These are phyloP conservation scores for Ormyrus nitidulus DNA, from an alignment of 2,888 invertebrate genomes.

Conservation along the genomic window DNA sequence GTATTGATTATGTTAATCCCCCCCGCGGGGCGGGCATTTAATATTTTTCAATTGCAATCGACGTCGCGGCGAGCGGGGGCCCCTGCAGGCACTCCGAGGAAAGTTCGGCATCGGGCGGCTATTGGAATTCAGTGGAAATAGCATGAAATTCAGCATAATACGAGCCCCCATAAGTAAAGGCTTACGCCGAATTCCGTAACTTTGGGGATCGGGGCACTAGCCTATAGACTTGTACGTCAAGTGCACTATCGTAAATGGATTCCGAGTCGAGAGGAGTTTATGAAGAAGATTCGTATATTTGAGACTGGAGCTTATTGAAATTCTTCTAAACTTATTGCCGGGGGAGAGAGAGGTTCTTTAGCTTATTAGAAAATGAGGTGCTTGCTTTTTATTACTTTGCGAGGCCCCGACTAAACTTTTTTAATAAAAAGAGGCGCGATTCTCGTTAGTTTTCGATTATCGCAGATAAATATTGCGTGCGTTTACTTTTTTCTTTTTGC, in stretches of 20 bases:
- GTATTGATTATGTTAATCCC: constrained; percentile 47
- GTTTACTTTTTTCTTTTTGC: too few relatives aligned
- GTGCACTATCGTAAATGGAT: constrained; percentile 47
- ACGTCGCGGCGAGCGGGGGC: background rate
- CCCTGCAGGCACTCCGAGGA: background rate
- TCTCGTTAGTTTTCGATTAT: too few relatives aligned
- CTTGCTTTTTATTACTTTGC: too few relatives aligned
- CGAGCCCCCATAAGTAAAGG: constrained; percentile 47
- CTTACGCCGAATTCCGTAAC: constrained; percentile 36
- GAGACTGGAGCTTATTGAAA: constrained; percentile 46
- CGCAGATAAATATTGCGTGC: too few relatives aligned
- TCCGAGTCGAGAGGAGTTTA: constrained; percentile 47
- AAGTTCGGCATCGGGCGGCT: background rate
- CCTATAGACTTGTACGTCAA: constrained; percentile 18
- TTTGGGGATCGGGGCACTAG: background rate
- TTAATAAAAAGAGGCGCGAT: too few relatives aligned
- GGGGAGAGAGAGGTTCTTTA: background rate
- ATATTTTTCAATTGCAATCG: constrained; percentile 32
- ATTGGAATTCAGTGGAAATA: constrained; percentile 43
- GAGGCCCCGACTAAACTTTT: too few relatives aligned
- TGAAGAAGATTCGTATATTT: constrained; percentile 49
- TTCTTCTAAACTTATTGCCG: constrained; percentile 49
- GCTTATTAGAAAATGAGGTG: too few relatives aligned
- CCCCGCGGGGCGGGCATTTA: background rate
- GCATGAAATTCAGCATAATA: constrained; percentile 46